Conservation (phyloP, 2,888 invertebrate genomes). For the Cacoxenus indagator region DNA sequence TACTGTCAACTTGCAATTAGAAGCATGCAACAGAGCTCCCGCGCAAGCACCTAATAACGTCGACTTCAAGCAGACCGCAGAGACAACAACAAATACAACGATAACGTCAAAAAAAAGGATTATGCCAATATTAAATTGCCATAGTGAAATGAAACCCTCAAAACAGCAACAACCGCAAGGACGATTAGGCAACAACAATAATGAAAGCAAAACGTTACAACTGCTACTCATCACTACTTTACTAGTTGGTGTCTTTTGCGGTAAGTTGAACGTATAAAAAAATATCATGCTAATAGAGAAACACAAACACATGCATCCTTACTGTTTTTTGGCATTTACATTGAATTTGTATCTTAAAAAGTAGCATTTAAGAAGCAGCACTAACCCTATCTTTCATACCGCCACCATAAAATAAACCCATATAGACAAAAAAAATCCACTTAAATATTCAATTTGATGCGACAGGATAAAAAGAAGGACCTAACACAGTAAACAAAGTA, state of each 20-base stretch:
- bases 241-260: slow-evolving; percentile 42
- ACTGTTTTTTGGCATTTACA: no score
- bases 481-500: no score
- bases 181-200: slow-evolving; percentile 31
- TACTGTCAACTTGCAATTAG: slow-evolving; percentile 32
- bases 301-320: no score
- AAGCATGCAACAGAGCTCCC: slow-evolving; percentile 41
- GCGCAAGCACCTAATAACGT: slow-evolving; percentile 7
- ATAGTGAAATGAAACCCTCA: not conserved
- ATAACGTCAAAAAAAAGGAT: slow-evolving; percentile 11
- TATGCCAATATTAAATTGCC: slow-evolving; percentile 18
- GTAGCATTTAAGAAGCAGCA: no score
- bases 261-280: slow-evolving; percentile 42
- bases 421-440: no score
- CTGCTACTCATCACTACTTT: slow-evolving; percentile 40
- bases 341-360: no score
- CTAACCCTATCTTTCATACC: no score
- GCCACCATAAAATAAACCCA: no score
- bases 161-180: slow-evolving; percentile 34
- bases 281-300: not conserved
- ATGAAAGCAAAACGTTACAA: slow-evolving; percentile 35
- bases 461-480: no score
- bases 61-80: slow-evolving; percentile 6
- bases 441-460: no score
- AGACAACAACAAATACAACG: not conserved